Percentiles rank a stretch among this genome's conserved stretches.
Conservation (phyloP, 2,888 invertebrate genomes). For the Cenopis cana region DNA sequence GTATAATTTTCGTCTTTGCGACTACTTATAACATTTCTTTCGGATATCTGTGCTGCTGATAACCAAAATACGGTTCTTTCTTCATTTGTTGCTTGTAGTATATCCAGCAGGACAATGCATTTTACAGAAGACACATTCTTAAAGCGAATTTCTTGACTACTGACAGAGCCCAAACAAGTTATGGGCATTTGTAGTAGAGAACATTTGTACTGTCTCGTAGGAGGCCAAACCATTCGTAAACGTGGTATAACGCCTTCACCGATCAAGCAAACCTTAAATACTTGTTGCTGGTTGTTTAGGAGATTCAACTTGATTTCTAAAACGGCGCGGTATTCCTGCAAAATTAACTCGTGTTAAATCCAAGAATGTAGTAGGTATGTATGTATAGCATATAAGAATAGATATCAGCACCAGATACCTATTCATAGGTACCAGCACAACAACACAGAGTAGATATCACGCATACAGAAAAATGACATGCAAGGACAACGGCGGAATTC, state of each 20-base stretch:
- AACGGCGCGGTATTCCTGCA: constrained; percentile 77
- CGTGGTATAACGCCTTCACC: constrained; percentile 80
- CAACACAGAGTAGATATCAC: too few relatives aligned
- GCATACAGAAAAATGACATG: too few relatives aligned
- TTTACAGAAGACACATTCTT: constrained; percentile 71
- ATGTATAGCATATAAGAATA: too few relatives aligned
- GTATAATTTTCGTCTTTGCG: constrained; percentile 60
- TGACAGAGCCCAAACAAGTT: constrained; percentile 74
- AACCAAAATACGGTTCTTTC: constrained; percentile 71
- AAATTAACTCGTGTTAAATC: constrained; percentile 40
- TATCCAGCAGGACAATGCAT: constrained; percentile 59
- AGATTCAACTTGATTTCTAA: constrained; percentile 75
- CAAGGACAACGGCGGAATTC: too few relatives aligned
- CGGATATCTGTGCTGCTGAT: constrained; percentile 53
- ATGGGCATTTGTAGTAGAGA: constrained; percentile 68
- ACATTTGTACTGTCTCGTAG: constrained; percentile 59
- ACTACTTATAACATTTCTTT: constrained; percentile 55
- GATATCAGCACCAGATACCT: too few relatives aligned
- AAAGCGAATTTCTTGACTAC: constrained; percentile 63
- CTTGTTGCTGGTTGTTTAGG: constrained; percentile 69
- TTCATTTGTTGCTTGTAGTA: constrained; percentile 58
- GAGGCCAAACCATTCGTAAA: constrained; percentile 65
- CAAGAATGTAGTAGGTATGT: neutral
- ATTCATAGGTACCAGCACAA: too few relatives aligned
- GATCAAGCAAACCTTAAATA: constrained; percentile 75